Conservation (phyloP, 2,797 vertebrate species). For the Rallus crepitans region DNA sequence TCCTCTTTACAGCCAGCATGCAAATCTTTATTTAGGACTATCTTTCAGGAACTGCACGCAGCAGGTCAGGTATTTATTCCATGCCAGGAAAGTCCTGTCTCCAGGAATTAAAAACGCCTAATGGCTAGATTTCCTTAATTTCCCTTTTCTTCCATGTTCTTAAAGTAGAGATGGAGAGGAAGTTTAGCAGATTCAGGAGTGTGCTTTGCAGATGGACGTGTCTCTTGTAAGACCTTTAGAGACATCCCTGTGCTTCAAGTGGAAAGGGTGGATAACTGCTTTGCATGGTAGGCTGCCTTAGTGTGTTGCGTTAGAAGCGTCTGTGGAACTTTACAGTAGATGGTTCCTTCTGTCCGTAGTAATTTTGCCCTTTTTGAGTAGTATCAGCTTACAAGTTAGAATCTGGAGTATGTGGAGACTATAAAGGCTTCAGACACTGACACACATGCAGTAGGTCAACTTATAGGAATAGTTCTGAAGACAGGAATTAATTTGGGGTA, state of each 20-base stretch:
- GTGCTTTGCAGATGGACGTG: not conserved
- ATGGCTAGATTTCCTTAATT: not conserved
- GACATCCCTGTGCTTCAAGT: not conserved
- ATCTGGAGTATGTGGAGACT: conserved; percentile 37
- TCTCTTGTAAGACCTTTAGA: not conserved
- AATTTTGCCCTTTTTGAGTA: conserved; percentile 67
- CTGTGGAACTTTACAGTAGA: conserved; percentile 58
- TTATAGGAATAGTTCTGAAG: conserved; percentile 41
- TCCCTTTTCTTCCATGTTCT: not conserved
- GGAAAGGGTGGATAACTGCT: not conserved
- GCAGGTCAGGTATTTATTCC: conserved; percentile 34
- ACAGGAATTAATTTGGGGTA: not conserved
- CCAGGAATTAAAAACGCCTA: not conserved
- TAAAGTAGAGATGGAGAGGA: not conserved
- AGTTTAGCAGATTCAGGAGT: not conserved
- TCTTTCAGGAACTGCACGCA: conserved; percentile 15
- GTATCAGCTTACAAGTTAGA: conserved; percentile 58
- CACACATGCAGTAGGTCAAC: not conserved
- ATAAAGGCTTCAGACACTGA: conserved; percentile 43
- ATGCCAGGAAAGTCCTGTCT: not conserved
- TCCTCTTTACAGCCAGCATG: not conserved
- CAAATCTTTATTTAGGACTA: conserved; percentile 41
- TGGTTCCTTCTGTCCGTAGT: conserved; percentile 61
- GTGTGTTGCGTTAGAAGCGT: conserved; percentile 54
- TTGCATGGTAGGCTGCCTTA: conserved; percentile 20